Percentiles rank a stretch among this genome's conserved stretches.
Conservation (phyloP, 2,797 vertebrate species). For the Lycodopsis pacificus region DNA sequence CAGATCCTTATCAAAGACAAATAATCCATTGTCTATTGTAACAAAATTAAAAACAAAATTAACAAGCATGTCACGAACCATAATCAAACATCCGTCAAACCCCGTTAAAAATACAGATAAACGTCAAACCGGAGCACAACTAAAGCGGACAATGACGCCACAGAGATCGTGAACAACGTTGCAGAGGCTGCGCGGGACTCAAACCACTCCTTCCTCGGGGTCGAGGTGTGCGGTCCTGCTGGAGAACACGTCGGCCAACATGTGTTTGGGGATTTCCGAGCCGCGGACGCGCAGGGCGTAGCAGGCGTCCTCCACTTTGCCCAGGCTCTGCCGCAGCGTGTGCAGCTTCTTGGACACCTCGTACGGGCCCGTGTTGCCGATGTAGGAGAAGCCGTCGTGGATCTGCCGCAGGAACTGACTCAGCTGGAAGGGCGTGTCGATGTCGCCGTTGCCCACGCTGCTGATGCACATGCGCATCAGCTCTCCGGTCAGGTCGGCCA, state of each 20-base stretch:
- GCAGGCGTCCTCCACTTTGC: constrained; percentile 98
- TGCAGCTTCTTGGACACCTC: constrained; percentile 98
- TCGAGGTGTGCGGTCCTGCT: constrained; percentile 90
- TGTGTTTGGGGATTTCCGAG: constrained; percentile 97
- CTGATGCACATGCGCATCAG: constrained; percentile 98
- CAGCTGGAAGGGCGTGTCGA: constrained; percentile 98
- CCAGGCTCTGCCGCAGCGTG: constrained; percentile 94
- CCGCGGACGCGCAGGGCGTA: constrained; percentile 94
- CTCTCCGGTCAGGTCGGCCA: constrained; percentile 97
- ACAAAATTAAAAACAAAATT: constrained; percentile 36
- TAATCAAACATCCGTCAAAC: constrained; percentile 33
- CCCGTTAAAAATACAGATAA: constrained; percentile 43
- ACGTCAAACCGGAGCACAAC: constrained; percentile 26
- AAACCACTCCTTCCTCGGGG: constrained; percentile 91
- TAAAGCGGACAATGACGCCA: constrained; percentile 12
- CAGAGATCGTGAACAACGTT: neutral
- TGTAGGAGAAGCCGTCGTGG: constrained; percentile 96
- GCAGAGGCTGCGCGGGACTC: constrained; percentile 32
- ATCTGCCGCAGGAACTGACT: constrained; percentile 95
- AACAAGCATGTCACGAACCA: constrained; percentile 26
- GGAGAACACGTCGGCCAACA: constrained; percentile 96
- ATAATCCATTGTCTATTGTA: constrained; percentile 37
- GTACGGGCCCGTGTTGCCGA: constrained; percentile 97
- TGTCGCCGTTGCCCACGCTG: constrained; percentile 97
- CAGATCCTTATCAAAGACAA: constrained; percentile 55